These are phyloP conservation scores for Penaeus chinensis DNA, from an alignment of 1,140 invertebrate species.

Conservation along the genomic window DNA sequence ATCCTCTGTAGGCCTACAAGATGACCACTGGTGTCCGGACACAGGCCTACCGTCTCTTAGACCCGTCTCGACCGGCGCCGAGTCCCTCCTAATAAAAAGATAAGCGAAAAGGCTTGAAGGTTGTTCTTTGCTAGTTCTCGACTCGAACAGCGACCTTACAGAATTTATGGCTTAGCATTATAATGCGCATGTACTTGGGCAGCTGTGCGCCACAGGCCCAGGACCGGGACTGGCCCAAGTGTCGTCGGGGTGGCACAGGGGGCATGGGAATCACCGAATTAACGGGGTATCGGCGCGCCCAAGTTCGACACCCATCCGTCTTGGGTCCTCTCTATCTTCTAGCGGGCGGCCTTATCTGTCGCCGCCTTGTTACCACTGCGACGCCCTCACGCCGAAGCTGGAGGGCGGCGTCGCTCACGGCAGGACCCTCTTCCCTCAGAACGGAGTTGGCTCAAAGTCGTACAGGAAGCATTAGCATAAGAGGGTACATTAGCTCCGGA, in stretches of 20 bases:
- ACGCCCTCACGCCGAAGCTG: too few species aligned
- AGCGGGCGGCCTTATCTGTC: constrained; percentile 23
- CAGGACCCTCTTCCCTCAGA: too few species aligned
- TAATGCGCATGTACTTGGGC: background rate
- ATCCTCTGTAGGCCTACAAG: constrained; percentile 1
- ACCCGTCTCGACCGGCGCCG: too few species aligned
- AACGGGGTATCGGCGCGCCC: constrained; percentile 27
- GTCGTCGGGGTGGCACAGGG: constrained; percentile 17
- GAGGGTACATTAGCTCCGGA: too few species aligned
- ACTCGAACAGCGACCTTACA: too few species aligned
- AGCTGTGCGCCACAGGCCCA: background rate
- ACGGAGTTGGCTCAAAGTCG: too few species aligned
- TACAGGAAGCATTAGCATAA: too few species aligned
- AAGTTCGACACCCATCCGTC: constrained; percentile 53
- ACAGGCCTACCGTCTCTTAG: too few species aligned
- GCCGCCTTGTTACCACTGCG: constrained; percentile 4
- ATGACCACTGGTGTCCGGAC: background rate
- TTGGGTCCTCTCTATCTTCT: constrained; percentile 30
- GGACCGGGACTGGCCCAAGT: background rate
- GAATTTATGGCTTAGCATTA: background rate
- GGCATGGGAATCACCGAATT: constrained; percentile 55
- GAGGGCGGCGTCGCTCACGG: too few species aligned
- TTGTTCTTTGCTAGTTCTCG: too few species aligned
- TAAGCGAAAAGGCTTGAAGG: too few species aligned
- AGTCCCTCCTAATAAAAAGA: too few species aligned